Base-by-base conservation (phyloP, 2,797 vertebrate species). In the Pempheris klunzingeri region DNA sequence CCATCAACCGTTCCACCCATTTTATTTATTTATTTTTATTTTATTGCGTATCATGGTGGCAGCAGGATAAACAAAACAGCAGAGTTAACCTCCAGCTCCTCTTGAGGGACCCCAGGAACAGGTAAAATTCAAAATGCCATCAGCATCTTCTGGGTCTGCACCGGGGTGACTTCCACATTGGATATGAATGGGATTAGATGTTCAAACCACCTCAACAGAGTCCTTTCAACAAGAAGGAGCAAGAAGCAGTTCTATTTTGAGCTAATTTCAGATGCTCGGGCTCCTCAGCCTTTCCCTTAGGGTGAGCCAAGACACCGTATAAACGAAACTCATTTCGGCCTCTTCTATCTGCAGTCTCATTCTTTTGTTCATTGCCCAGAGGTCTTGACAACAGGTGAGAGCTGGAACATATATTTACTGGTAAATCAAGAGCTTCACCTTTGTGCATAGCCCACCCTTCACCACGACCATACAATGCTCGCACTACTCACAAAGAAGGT, bases 271-370 rank as follows among this genome's bases (percentile, higher is more conserved):
- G 63, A 52, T 54, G 26, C 30, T 39, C 32, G 22, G 55, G 41
- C 20, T 46, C 44, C 50, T 39, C 63, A 26, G 8, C 20, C n/a
- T 22, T 12, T 78, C 55, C 47, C 68, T 60, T n/a, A 30, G 32
- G 65, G 20, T 44, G 50, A 77, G 74, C 24, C 63, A 46, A 53
- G 46, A 57, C 46, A 41, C 50, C 4, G 4, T 26, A 32, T 28
- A 39, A 63, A 41, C 38, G 28, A 55, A 78, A 78, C 41, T 70
- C 22, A 70, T 74, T 78, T 36, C 20, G 65, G 22, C n/a, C 4
- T 3, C 39, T 41, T 52, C 18, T 68, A 28, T 46, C 26, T 0
- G 3, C 10, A 4, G 15, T 46, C n/a, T n/a, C 32, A 39, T 58
- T 52, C 30, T 7, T 69, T 70, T 70, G 53, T 61, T 70, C 32